Conservation (phyloP, 2,797 vertebrate species). For the Rhinogobio ventralis region DNA sequence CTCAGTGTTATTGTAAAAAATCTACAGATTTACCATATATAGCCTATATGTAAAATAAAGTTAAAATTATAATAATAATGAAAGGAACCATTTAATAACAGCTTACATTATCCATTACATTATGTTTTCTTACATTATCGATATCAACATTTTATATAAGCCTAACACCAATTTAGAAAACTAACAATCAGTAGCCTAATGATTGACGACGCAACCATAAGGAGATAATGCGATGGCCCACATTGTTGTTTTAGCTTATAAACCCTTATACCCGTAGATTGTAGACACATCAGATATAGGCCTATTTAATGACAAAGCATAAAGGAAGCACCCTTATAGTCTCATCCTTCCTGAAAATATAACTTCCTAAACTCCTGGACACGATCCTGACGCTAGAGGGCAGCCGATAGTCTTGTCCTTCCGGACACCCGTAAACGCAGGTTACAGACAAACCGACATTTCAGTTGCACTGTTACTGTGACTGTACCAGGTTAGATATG, state of each 20-base stretch:
- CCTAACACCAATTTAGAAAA: not conserved
- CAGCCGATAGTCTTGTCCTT: not conserved
- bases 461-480: not conserved
- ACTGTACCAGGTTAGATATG: conserved; percentile 11
- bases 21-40: too few species aligned
- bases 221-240: not conserved
- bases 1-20: not conserved
- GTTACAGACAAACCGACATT: not conserved
- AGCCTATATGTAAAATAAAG: not conserved
- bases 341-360: not conserved
- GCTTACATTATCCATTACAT: too few species aligned
- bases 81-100: not conserved
- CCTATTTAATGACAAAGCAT: not conserved
- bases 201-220: not conserved
- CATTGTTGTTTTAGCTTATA: not conserved
- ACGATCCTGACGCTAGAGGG: conserved; percentile 33
- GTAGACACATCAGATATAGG: not conserved
- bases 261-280: too few species aligned
- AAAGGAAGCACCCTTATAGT: not conserved
- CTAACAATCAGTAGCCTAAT: not conserved
- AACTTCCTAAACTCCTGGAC: not conserved
- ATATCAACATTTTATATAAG: not conserved
- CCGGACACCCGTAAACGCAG: not conserved
- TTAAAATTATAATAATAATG: too few species aligned
- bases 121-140: not conserved